A percentile compares a stretch with the other conserved stretches of the same genome.
Conservation (phyloP, 2,888 invertebrate species). For the Aspidiotus rigidus region DNA sequence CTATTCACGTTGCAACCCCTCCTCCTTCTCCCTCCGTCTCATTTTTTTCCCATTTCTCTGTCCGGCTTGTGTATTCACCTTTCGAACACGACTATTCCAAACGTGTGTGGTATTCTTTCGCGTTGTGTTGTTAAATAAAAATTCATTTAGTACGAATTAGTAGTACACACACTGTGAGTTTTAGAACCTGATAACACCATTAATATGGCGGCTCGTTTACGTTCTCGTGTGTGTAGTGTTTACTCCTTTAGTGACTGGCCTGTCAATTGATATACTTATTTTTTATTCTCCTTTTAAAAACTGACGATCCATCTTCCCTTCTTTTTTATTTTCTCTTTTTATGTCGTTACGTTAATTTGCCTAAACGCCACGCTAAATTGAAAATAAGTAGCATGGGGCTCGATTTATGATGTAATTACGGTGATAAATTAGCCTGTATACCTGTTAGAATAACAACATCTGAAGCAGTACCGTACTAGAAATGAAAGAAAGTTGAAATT, state of each 20-base stretch:
- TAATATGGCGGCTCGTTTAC: constrained; percentile 27
- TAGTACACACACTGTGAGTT: constrained; percentile 12
- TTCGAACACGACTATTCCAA: constrained; percentile 14
- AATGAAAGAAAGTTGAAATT: no score
- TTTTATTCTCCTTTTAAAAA: neutral
- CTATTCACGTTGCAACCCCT: neutral
- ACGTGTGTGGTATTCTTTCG: constrained; percentile 26
- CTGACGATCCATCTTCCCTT: constrained; percentile 3
- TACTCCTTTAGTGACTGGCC: constrained; percentile 26
- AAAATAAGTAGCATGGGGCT: constrained; percentile 10
- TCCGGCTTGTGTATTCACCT: constrained; percentile 4
- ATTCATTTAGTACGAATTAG: constrained; percentile 24
- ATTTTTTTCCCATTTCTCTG: neutral
- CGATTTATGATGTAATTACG: constrained; percentile 11
- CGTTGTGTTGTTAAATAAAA: constrained; percentile 15
- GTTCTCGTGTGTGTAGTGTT: constrained; percentile 17
- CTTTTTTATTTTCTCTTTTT: neutral
- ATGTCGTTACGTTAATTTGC: neutral
- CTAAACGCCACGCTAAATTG: neutral
- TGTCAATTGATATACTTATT: constrained; percentile 26
- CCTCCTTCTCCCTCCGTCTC: constrained; percentile 11
- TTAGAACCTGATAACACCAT: constrained; percentile 31
- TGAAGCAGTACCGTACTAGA: no score
- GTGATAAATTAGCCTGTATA: constrained; percentile 10
- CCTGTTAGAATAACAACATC: neutral